Conservation (phyloP, 2,888 invertebrate genomes). For the Eurytoma adleriae region DNA sequence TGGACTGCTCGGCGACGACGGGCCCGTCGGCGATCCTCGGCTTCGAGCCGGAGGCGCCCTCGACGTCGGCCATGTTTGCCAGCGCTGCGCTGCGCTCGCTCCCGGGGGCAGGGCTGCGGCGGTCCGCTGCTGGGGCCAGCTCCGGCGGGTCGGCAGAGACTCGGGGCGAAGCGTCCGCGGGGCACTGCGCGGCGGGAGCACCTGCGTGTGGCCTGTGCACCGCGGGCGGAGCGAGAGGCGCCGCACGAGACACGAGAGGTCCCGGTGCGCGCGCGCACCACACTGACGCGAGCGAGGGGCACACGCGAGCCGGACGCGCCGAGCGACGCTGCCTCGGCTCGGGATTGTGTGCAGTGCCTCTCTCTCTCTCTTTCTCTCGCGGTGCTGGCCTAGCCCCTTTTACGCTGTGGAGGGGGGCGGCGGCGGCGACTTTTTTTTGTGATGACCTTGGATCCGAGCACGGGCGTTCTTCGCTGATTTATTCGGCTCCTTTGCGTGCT, state of each 20-base stretch:
- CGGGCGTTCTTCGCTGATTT: no score
- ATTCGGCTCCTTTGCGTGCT: no score
- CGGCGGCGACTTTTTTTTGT: no score
- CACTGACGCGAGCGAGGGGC: neutral
- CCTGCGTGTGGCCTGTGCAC: no score
- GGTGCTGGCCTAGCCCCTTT: no score
- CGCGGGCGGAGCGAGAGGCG: neutral
- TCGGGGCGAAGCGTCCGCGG: neutral
- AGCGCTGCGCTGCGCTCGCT: neutral
- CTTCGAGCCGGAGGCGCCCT: constrained; percentile 12
- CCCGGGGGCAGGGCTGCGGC: neutral
- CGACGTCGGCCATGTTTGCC: constrained; percentile 46
- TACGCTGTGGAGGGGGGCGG: no score
- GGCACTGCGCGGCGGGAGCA: neutral
- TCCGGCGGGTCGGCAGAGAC: neutral
- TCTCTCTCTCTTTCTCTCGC: no score
- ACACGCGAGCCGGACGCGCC: no score
- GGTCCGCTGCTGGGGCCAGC: neutral
- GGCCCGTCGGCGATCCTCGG: constrained; percentile 40
- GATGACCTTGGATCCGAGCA: no score
- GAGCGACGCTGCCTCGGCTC: no score
- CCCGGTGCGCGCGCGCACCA: constrained; percentile 20
- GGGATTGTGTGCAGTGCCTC: no score
- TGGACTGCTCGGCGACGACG: constrained; percentile 38
- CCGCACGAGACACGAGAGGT: no score